Evolutionary conservation across 2,888 invertebrate species (phyloP), one percentile per base, ranked within the genome.

Genomic region (Noctua janthina): DNA sequence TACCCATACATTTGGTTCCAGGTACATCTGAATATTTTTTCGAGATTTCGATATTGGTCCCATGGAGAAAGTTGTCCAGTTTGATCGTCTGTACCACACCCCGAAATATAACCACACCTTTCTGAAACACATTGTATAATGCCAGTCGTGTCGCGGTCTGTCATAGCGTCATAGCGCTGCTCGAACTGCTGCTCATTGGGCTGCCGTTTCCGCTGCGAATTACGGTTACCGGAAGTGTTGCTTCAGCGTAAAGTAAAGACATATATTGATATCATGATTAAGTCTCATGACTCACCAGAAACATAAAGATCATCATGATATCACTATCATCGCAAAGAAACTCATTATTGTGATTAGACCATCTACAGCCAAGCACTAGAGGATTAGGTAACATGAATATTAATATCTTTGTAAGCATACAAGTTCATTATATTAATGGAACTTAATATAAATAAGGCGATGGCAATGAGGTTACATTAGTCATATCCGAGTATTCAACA

Each of bases 401-500:
- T 76, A 62, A 83, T 68, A 56, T 49, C 2, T 64, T 39, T 64
- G 15, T 35, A 20, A 77, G 15, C 49, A 78, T 70, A 81, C 66
- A 66, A 43, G 49, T 70, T 78, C 70, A 81, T 81, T 35, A 70
- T 43, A 78, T 70, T 81, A 70, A 84, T 81, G 81, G 81, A 81
- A 81, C 49, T 56, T 56, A 78, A 66, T 39, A 78, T 64, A 84
- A 84, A 70, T 84, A 70, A 64, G 54, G 39, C 62, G 69, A 66
- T 66, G 54, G 64, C 84, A 39, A 29, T 64, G 64, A 70, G 17
- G 35, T 54, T 49, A 49, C 62, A 70, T 84, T 84, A 81, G 81
- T 81, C 39, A 49, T 69, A 83, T 64, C 43, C 49, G 17, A 78
- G 64, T 70, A n/a, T 51, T 66, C 69, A 10, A 84, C 84, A 49